Evolutionary conservation across 2,888 invertebrate species (phyloP).

Genomic region (Ommatoiulus sabulosus): DNA sequence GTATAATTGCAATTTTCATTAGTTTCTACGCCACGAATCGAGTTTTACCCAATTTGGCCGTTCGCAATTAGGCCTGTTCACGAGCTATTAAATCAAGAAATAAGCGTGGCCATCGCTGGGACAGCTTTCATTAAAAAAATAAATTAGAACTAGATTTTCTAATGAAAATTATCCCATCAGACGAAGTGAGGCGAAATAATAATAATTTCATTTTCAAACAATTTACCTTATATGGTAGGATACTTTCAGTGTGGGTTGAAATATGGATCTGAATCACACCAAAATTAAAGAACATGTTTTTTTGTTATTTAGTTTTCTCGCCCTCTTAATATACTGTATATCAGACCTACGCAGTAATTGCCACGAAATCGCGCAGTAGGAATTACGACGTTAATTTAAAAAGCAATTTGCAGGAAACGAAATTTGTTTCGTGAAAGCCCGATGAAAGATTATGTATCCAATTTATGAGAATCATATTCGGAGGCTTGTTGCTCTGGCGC

Average conservation of each 20-base stretch:
- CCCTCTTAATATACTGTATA: too few species aligned
- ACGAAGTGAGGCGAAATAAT: conserved; percentile 14
- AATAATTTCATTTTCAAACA: conserved; percentile 6
- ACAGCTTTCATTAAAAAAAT: conserved; percentile 32
- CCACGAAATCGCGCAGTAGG: not conserved
- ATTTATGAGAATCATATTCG: not conserved
- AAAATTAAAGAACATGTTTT: not conserved
- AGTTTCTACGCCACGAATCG: not conserved
- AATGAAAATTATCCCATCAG: not conserved
- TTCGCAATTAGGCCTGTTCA: conserved; percentile 7
- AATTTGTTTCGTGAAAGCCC: not conserved
- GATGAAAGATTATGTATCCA: not conserved
- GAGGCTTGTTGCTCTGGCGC: not conserved
- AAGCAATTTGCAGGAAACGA: conserved; percentile 23
- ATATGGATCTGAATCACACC: conserved; percentile 35
- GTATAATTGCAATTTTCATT: not conserved
- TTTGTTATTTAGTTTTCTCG: too few species aligned
- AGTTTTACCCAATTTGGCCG: not conserved
- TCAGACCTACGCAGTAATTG: conserved; percentile 9
- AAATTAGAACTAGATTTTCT: conserved; percentile 1
- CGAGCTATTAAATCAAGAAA: not conserved
- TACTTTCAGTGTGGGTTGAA: not conserved
- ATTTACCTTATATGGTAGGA: not conserved
- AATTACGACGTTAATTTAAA: conserved; percentile 13
- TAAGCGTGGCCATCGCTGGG: conserved; percentile 4